These are phyloP conservation scores for Acrobasis suavella DNA, from an alignment of 2,888 invertebrate species.

Conservation along the genomic window DNA sequence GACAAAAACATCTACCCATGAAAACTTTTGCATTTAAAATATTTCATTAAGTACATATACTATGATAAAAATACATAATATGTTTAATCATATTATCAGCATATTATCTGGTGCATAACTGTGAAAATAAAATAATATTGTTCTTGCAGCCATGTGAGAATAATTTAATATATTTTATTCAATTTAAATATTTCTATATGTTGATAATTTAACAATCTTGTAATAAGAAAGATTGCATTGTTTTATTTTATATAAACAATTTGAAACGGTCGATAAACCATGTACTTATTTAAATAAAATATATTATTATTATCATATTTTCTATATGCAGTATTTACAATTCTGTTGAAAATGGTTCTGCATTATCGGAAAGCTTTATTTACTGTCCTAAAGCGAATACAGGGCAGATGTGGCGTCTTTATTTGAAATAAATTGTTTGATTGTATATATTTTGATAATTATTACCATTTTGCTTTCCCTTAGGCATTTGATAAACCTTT, in stretches of 20 bases:
- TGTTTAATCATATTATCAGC: background rate
- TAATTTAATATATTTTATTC: slow-evolving; percentile 8
- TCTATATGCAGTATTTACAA: no score
- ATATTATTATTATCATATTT: no score
- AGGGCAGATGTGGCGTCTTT: no score
- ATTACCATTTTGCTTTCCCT: no score
- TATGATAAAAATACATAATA: background rate
- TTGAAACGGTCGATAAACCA: slow-evolving; percentile 9
- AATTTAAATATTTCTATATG: slow-evolving; percentile 10
- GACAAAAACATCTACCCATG: no score
- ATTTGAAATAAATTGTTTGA: no score
- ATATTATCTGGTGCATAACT: slow-evolving; percentile 1
- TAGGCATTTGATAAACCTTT: no score
- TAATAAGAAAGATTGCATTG: slow-evolving; percentile 6
- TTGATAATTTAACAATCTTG: slow-evolving; percentile 14
- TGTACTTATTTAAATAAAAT: background rate
- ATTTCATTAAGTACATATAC: background rate
- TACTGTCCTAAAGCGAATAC: no score
- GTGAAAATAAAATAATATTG: slow-evolving; percentile 15
- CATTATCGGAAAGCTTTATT: no score
- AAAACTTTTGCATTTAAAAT: no score
- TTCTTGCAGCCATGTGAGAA: slow-evolving; percentile 10
- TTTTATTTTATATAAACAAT: slow-evolving; percentile 14
- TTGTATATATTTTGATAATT: no score
- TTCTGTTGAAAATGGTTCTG: no score